Conservation (phyloP, 2,797 vertebrate species). For the Sebastes cheni region DNA sequence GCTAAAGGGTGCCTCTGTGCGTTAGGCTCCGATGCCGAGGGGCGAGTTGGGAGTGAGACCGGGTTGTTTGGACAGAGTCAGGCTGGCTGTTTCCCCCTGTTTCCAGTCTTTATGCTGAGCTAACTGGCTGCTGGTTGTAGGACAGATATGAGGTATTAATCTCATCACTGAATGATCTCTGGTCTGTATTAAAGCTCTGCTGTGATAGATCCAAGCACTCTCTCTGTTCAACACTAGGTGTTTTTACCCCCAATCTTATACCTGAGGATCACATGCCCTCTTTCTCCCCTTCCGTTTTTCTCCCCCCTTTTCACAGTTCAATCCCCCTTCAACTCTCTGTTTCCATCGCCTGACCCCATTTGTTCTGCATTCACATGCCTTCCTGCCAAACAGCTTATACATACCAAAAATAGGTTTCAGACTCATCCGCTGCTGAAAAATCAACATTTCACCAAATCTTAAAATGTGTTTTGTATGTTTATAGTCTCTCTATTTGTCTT, state of each 20-base stretch:
- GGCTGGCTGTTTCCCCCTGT: too few relatives aligned
- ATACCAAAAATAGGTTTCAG: too few relatives aligned
- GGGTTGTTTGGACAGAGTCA: too few relatives aligned
- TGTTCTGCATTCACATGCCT: conserved; percentile 29
- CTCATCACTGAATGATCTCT: fast-evolving
- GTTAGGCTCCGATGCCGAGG: fast-evolving
- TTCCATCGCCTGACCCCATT: conserved; percentile 4
- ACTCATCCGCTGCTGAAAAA: too few relatives aligned
- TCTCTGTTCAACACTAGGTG: background rate
- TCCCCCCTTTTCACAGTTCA: background rate
- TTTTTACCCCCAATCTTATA: background rate
- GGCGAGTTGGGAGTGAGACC: too few relatives aligned
- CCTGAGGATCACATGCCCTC: background rate
- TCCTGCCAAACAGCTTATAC: conserved; percentile 19
- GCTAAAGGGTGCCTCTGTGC: too few relatives aligned
- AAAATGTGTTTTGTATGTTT: background rate
- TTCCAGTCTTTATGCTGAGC: too few relatives aligned
- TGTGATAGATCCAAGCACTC: background rate
- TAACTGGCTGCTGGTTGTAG: background rate
- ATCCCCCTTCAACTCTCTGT: background rate
- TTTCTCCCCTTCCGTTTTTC: too few relatives aligned
- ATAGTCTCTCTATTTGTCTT: background rate
- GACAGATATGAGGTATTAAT: too few relatives aligned
- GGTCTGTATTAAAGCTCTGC: background rate
- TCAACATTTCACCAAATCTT: background rate